Percentiles rank a stretch among this genome's conserved stretches.
Evolutionary conservation across 2,113 vertebrate species (phyloP).

Genomic region (Boleophthalmus pectinirostris): DNA sequence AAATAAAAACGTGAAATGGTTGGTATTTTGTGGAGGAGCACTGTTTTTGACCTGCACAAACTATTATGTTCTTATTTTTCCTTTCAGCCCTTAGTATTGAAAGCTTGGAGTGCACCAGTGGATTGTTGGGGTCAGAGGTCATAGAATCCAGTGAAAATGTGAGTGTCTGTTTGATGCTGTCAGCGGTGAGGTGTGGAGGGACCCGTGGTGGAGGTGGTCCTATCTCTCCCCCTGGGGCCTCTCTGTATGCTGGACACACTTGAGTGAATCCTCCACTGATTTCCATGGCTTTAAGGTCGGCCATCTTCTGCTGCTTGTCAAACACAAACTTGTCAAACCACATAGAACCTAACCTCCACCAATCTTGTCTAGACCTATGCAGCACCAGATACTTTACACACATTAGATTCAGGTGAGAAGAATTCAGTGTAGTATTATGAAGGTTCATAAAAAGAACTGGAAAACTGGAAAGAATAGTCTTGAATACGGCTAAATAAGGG

Average conservation of each 20-base stretch:
- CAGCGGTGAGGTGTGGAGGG: slow-evolving; percentile 10
- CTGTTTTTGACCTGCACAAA: not conserved
- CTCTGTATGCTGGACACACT: slow-evolving; percentile 36
- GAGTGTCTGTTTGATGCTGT: slow-evolving; percentile 26
- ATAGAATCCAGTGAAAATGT: slow-evolving; percentile 6
- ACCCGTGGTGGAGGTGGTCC: slow-evolving; percentile 13
- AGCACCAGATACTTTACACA: not conserved
- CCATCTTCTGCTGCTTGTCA: slow-evolving; percentile 41
- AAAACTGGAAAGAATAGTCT: no score
- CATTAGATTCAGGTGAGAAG: not conserved
- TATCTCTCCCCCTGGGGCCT: slow-evolving; percentile 21
- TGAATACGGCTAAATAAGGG: no score
- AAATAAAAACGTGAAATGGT: not conserved
- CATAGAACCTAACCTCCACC: not conserved
- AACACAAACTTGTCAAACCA: slow-evolving; percentile 27
- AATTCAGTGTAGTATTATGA: no score
- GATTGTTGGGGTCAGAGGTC: not conserved
- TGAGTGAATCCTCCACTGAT: slow-evolving; percentile 37
- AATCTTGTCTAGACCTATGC: not conserved
- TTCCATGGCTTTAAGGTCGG: slow-evolving; percentile 28
- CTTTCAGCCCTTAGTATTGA: not conserved
- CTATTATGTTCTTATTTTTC: not conserved
- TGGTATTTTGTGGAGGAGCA: not conserved
- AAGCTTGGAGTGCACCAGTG: not conserved
- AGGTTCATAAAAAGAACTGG: no score